These are phyloP conservation scores for Zoanthus solanderi DNA, from an alignment of 92 coral and sea anemone genomes.

Conservation along the genomic window DNA sequence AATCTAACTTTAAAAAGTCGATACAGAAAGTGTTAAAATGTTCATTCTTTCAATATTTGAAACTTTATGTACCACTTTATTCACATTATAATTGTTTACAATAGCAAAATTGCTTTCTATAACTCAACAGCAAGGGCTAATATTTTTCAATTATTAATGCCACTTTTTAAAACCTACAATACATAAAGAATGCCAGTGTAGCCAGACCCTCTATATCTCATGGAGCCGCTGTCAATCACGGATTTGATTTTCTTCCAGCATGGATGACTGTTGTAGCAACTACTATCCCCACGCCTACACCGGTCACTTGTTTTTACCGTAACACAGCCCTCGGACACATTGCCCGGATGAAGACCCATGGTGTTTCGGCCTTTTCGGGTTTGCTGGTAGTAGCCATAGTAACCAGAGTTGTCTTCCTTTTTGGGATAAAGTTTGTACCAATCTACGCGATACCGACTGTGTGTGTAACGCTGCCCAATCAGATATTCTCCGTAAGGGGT, in stretches of 20 bases:
- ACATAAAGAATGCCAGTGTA: constrained; percentile 57
- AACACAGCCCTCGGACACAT: constrained; percentile 53
- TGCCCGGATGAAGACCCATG: constrained; percentile 64
- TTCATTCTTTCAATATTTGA: too few relatives aligned
- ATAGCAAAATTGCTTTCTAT: too few relatives aligned
- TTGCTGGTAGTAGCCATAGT: constrained; percentile 51
- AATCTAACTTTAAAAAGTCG: too few relatives aligned
- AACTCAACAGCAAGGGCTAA: too few relatives aligned
- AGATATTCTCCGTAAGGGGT: constrained; percentile 53
- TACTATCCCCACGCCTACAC: background rate
- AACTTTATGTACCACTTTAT: too few relatives aligned
- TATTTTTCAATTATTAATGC: too few relatives aligned
- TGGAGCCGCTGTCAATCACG: constrained; percentile 46
- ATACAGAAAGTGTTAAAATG: too few relatives aligned
- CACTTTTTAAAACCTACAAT: too few relatives aligned
- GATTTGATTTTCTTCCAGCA: constrained; percentile 63
- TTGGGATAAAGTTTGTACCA: constrained; percentile 57
- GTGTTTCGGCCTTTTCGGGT: constrained; percentile 44
- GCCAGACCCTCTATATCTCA: constrained; percentile 48
- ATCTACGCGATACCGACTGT: constrained; percentile 12
- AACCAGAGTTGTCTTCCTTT: constrained; percentile 71
- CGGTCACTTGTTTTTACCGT: constrained; percentile 29
- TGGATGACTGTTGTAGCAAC: constrained; percentile 47
- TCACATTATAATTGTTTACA: too few relatives aligned
- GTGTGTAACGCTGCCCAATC: constrained; percentile 26